A percentile compares a stretch with the other conserved stretches of the same genome.
Conservation (phyloP, 2,113 vertebrate genomes). For the Oryzias melastigma region DNA sequence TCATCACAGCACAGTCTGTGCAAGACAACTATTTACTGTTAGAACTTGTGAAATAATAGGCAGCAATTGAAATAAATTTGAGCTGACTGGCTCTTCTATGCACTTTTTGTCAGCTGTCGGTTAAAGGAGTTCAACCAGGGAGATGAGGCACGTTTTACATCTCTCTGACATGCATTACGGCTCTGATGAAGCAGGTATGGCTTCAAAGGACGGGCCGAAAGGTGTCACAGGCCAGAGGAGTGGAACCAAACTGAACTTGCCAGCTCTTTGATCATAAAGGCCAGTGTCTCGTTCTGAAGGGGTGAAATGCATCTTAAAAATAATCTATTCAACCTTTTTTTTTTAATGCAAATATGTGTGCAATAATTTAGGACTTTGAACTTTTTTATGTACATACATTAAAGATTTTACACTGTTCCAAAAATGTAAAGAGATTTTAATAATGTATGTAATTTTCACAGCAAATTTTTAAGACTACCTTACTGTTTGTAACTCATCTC, state of each 20-base stretch:
- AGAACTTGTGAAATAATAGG: neutral
- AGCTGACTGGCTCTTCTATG: slow-evolving; percentile 19
- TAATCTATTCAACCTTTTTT: slow-evolving; percentile 21
- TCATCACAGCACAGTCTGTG: too few species aligned
- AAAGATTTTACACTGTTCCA: neutral
- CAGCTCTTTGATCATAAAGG: slow-evolving; percentile 63
- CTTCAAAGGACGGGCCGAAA: slow-evolving; percentile 58
- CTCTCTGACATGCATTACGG: slow-evolving; percentile 45
- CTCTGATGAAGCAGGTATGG: slow-evolving; percentile 34
- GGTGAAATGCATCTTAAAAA: slow-evolving; percentile 31
- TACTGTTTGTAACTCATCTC: neutral
- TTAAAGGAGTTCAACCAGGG: slow-evolving; percentile 27
- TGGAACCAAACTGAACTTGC: slow-evolving; percentile 50
- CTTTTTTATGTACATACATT: slow-evolving; percentile 17
- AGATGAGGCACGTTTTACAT: slow-evolving; percentile 55
- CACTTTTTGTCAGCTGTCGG: slow-evolving; percentile 36
- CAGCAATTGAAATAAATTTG: slow-evolving; percentile 16
- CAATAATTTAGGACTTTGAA: slow-evolving; percentile 7
- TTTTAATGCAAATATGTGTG: slow-evolving; percentile 16
- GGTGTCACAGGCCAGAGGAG: slow-evolving; percentile 49
- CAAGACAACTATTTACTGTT: too few species aligned
- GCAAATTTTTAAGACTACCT: slow-evolving; percentile 9
- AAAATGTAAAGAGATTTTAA: slow-evolving; percentile 21
- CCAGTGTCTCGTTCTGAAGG: slow-evolving; percentile 23
- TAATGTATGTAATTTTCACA: slow-evolving; percentile 17